These are phyloP conservation scores for Coturnix japonica DNA, from an alignment of 2,113 vertebrate species.

Conservation along the genomic window DNA sequence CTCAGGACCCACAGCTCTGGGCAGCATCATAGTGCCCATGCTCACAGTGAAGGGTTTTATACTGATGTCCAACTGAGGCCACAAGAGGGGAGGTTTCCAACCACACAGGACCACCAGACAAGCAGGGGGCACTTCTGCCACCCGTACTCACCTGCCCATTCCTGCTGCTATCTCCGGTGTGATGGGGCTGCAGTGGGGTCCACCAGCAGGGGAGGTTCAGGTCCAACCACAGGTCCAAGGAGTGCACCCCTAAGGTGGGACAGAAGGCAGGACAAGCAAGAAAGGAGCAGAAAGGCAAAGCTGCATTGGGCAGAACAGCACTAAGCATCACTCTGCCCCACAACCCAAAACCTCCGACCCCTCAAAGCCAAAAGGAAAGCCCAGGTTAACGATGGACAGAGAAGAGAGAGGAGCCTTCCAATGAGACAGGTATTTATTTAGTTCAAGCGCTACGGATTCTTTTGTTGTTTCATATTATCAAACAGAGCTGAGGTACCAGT, in stretches of 20 bases:
- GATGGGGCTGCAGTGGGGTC: neutral
- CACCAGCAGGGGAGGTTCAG: neutral
- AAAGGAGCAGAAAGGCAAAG: neutral
- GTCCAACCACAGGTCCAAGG: neutral
- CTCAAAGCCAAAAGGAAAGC: neutral
- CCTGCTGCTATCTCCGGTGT: neutral
- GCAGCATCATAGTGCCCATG: neutral
- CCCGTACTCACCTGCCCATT: neutral
- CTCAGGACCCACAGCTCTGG: neutral
- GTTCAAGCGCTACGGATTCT: constrained; percentile 46
- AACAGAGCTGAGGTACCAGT: constrained; percentile 72
- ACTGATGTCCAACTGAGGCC: too few relatives aligned
- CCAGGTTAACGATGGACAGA: neutral
- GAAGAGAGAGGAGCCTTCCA: constrained; percentile 57
- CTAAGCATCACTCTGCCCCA: neutral
- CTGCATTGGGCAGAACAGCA: neutral
- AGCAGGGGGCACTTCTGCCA: neutral
- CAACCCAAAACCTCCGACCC: neutral
- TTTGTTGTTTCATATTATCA: constrained; percentile 22
- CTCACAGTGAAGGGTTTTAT: neutral
- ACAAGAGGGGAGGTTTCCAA: too few relatives aligned
- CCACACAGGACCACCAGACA: neutral
- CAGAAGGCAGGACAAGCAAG: neutral
- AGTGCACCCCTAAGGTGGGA: too few relatives aligned
- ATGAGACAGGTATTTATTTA: constrained; percentile 69